Percentiles rank a stretch among this genome's conserved stretches.
Evolutionary conservation across 2,888 invertebrate genomes (phyloP).

Genomic region (Caenorhabditis plicata): DNA sequence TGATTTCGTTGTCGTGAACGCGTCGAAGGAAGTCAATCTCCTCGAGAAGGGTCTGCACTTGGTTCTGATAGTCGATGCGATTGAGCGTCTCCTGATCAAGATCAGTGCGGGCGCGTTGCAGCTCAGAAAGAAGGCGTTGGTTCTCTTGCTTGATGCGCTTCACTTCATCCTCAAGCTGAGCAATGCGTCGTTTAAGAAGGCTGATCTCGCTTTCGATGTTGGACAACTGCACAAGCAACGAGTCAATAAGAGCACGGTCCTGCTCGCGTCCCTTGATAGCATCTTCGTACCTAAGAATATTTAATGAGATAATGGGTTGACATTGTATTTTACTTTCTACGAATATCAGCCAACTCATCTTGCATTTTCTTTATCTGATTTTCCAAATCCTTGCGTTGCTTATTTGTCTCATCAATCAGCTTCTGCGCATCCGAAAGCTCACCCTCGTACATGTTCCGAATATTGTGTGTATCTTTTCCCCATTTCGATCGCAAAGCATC

Average conservation of each 20-base stretch:
- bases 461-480: conserved; percentile 64
- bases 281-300: conserved; percentile 63
- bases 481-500: conserved; percentile 61
- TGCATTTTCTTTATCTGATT: conserved; percentile 51
- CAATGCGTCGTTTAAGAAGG: conserved; percentile 64
- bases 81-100: conserved; percentile 69
- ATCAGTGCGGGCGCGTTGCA: conserved; percentile 54
- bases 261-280: conserved; percentile 55
- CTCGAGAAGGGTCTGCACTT: conserved; percentile 69
- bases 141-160: conserved; percentile 68
- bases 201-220: conserved; percentile 69
- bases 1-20: conserved; percentile 69
- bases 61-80: conserved; percentile 69
- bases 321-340: conserved; percentile 36
- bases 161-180: conserved; percentile 65
- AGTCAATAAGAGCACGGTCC: conserved; percentile 67
- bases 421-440: conserved; percentile 53
- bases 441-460: conserved; percentile 54
- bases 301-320: not conserved
- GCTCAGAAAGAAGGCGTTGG: conserved; percentile 53
- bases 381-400: conserved; percentile 46
- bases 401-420: conserved; percentile 54
- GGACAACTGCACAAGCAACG: conserved; percentile 67
- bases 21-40: conserved; percentile 70
- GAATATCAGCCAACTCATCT: conserved; percentile 48